Base-by-base conservation (phyloP, 1,140 invertebrate species). In the Meloidogyne hapla region DNA sequence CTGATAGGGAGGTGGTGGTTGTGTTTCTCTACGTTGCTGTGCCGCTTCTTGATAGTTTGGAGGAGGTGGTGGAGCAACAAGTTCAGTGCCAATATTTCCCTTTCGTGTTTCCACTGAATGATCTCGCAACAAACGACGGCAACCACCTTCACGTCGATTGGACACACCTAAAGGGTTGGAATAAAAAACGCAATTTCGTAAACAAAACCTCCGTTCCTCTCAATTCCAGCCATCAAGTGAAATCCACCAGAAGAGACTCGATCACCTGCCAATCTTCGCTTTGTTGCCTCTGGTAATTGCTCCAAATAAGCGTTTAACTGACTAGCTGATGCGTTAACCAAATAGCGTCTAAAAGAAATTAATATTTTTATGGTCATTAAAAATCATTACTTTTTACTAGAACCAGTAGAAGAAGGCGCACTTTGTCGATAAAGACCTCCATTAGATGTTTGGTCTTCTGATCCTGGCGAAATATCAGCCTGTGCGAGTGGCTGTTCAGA, bases 61-160 rank as follows among this genome's bases (percentile, higher is more conserved):
- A n/a, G 70, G 70, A 15, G 28, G 38, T 12, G 56, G 25, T 23
- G 48, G 21, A 3, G 61, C 33, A 9, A 23, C n/a, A 18, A 63
- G 56, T 64, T 56, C 70, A 61, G 45, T 12, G 25, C 38, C 42
- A 69, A 21, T 33, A 23, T 62, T 64, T 28, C 45, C 38, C 10
- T 64, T 61, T 62, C 40, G 5, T 5, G 56, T 45, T 28, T 73
- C 70, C 13, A 73, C 64, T 12, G 70, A 73, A 12, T 73, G 70
- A 4, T 73, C 70, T 38, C 70, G 42, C 25, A 73, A 63, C 13
- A 73, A 64, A 26, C 70, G 70, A 13, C 70, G 70, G 12, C 70
- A 73, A 25, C 56, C 70, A 64, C 70, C 70, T n/a, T 73, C 70
- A 33, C 69, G 18, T 45, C 69, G 69, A 4, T 40, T 40, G 5